Evolutionary conservation across 2,113 vertebrate genomes (phyloP).

Genomic region (Malurus elegans): DNA sequence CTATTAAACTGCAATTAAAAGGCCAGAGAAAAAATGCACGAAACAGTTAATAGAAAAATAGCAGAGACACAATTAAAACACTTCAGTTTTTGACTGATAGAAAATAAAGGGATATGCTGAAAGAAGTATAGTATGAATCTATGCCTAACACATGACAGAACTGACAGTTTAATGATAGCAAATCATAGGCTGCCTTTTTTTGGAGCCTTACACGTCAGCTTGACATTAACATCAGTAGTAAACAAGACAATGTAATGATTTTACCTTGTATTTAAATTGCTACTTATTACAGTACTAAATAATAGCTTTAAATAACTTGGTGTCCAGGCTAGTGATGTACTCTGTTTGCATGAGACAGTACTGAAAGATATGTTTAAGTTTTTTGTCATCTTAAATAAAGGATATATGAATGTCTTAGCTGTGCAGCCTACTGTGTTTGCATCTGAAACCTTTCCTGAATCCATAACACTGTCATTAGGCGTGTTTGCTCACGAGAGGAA

Average conservation of each 20-base stretch:
- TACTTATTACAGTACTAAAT: constrained; percentile 82
- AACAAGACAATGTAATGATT: constrained; percentile 83
- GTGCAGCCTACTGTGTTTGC: constrained; percentile 23
- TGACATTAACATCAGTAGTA: constrained; percentile 80
- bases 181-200: constrained; percentile 85
- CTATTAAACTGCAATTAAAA: constrained; percentile 94
- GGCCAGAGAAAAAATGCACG: constrained; percentile 82
- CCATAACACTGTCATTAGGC: constrained; percentile 48
- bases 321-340: constrained; percentile 77
- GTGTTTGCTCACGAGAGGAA: constrained; percentile 17
- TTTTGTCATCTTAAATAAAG: constrained; percentile 78
- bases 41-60: constrained; percentile 90
- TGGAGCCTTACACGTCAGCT: constrained; percentile 68
- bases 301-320: constrained; percentile 81
- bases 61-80: constrained; percentile 79
- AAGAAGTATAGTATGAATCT: constrained; percentile 77
- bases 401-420: constrained; percentile 64
- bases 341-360: constrained; percentile 67
- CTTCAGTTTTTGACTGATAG: constrained; percentile 78
- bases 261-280: constrained; percentile 81
- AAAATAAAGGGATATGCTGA: constrained; percentile 82
- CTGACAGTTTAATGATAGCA: constrained; percentile 91
- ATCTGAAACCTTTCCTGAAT: constrained; percentile 67
- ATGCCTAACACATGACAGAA: constrained; percentile 76
- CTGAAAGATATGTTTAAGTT: constrained; percentile 77